phyloP scores from a whole-genome alignment of 2,113 vertebrate species.

The Drymodes brunneopygia region DNA sequence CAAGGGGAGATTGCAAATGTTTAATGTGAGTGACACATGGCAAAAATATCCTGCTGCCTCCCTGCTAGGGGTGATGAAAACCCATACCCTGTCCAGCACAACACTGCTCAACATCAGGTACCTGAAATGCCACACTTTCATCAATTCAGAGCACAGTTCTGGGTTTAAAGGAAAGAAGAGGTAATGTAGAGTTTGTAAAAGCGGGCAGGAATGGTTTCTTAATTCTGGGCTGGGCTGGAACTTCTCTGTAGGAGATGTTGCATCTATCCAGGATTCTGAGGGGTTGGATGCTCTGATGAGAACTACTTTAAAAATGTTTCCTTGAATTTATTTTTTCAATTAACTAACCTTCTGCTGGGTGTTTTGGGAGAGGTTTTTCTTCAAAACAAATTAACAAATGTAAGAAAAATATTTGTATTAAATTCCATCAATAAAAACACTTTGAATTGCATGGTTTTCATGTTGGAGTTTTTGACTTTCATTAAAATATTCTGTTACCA shows the following conservation, averaged over 20 bases:
- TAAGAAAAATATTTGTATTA: not conserved
- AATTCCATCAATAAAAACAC: not conserved
- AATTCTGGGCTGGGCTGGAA: not conserved
- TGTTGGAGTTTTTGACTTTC: not conserved
- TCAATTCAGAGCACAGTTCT: not conserved
- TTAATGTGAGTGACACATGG: not conserved
- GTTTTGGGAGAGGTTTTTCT: not conserved
- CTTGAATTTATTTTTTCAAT: not conserved
- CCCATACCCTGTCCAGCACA: not conserved
- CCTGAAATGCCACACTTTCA: not conserved
- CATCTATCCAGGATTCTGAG: not conserved
- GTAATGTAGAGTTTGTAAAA: not conserved
- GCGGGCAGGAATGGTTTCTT: not conserved
- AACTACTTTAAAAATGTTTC: not conserved
- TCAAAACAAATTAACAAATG: not conserved
- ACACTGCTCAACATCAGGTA: not conserved
- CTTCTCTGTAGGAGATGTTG: not conserved
- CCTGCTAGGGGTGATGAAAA: not conserved
- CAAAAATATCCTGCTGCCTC: not conserved
- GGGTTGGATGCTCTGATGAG: not conserved
- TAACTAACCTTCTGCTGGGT: not conserved
- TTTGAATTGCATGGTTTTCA: not conserved
- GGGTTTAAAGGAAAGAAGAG: not conserved
- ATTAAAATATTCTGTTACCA: not conserved
- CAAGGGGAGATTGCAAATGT: not conserved